These are phyloP conservation scores for Morbakka virulenta DNA, from an alignment of 30 jellyfish, hydroid and myxozoan genomes.

Conservation along the genomic window DNA sequence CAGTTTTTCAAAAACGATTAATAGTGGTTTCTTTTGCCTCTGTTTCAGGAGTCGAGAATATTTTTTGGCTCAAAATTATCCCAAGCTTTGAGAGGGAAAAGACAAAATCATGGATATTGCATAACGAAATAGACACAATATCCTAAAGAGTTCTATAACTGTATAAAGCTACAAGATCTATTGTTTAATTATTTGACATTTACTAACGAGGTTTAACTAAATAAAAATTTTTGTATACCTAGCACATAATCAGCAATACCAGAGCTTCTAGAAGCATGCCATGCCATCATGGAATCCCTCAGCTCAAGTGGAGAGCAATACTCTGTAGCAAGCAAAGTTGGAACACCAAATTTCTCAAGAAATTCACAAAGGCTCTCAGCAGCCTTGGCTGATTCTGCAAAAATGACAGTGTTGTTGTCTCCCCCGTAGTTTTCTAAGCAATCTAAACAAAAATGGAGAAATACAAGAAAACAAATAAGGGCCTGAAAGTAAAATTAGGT, in stretches of 20 bases:
- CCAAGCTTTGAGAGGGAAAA: too few relatives aligned
- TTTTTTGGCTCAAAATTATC: too few relatives aligned
- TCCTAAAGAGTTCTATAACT: too few relatives aligned
- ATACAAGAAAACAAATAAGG: not conserved
- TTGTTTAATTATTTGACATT: too few relatives aligned
- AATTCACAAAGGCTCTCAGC: constrained; percentile 59
- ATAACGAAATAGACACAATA: too few relatives aligned
- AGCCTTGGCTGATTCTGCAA: constrained; percentile 68
- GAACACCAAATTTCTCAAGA: constrained; percentile 44
- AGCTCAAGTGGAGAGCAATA: constrained; percentile 58
- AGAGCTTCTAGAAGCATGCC: constrained; percentile 54
- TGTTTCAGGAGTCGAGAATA: too few relatives aligned
- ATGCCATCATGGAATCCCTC: constrained; percentile 45
- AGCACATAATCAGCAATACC: constrained; percentile 19
- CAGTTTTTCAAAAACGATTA: too few relatives aligned
- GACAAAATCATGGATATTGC: too few relatives aligned
- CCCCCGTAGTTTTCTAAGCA: constrained; percentile 52
- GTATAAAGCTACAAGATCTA: too few relatives aligned
- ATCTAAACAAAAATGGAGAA: constrained; percentile 13
- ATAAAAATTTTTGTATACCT: not conserved
- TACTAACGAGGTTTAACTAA: not conserved
- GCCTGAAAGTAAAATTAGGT: not conserved
- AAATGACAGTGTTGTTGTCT: constrained; percentile 47
- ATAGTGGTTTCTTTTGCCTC: too few relatives aligned
- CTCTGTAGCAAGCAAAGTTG: constrained; percentile 56